A percentile compares a stretch with the other conserved stretches of the same genome.
phyloP scores from a whole-genome alignment of 2,888 invertebrate species.

The Spisula solida region DNA sequence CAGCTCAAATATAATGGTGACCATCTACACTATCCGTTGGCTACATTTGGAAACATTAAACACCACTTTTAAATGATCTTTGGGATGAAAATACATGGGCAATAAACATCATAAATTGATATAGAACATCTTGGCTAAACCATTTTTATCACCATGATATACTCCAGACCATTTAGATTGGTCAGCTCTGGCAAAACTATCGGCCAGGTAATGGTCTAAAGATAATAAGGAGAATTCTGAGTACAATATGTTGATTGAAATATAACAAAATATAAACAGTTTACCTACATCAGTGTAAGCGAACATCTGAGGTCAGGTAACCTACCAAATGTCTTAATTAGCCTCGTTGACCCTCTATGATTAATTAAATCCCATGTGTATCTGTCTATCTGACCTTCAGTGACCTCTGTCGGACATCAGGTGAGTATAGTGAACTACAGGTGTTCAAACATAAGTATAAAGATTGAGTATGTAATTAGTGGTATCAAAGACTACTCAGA shows the following conservation, averaged over 20 bases:
- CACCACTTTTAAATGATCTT: neutral
- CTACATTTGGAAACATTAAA: neutral
- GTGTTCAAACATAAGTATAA: neutral
- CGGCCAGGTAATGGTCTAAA: neutral
- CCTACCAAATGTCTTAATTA: constrained; percentile 7
- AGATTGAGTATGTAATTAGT: neutral
- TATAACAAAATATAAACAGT: constrained; percentile 1
- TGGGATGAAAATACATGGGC: neutral
- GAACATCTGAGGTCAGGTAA: neutral
- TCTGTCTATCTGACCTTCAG: neutral
- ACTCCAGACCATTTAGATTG: neutral
- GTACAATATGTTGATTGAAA: neutral
- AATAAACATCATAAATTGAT: neutral
- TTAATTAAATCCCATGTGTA: neutral
- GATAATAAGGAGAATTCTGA: neutral
- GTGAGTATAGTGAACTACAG: neutral
- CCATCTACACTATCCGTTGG: neutral
- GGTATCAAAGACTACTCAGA: neutral
- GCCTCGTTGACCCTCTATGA: neutral
- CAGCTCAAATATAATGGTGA: neutral
- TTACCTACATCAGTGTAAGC: constrained; percentile 3
- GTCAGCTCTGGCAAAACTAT: neutral
- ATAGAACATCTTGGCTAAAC: neutral
- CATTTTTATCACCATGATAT: neutral
- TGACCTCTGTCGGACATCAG: neutral